Evolutionary conservation across 2,113 vertebrate genomes (phyloP).

Genomic region (Brachionichthys hirsutus): DNA sequence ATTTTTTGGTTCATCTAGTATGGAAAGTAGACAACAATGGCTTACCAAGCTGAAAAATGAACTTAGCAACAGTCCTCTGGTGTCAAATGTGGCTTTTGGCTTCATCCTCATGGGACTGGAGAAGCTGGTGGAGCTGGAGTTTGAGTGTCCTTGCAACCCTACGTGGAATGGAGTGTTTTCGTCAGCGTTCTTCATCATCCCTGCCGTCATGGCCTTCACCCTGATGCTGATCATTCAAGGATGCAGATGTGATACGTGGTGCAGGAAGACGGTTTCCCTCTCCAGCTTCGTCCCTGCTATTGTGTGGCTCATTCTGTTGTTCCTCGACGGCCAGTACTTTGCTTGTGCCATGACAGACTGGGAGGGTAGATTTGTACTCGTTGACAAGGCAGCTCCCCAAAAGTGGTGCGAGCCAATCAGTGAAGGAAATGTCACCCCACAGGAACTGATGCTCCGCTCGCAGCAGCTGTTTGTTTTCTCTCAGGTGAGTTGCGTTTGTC

Average conservation of each 20-base stretch:
- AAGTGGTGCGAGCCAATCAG: conserved; percentile 78
- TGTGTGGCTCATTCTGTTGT: conserved; percentile 78
- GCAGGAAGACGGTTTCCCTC: conserved; percentile 64
- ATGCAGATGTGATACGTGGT: conserved; percentile 70
- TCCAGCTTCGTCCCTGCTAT: conserved; percentile 74
- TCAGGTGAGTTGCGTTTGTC: conserved; percentile 68
- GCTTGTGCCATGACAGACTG: conserved; percentile 78
- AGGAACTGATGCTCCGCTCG: conserved; percentile 75
- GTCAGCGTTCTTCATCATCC: conserved; percentile 77
- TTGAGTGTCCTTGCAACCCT: conserved; percentile 78
- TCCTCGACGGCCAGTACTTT: conserved; percentile 78
- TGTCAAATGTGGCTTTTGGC: conserved; percentile 76
- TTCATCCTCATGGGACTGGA: conserved; percentile 80
- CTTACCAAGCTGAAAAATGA: conserved; percentile 79
- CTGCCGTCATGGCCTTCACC: conserved; percentile 75
- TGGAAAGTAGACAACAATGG: conserved; percentile 80
- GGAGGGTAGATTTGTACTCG: conserved; percentile 75
- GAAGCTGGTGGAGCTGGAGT: conserved; percentile 78
- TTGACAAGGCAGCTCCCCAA: conserved; percentile 75
- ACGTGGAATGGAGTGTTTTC: conserved; percentile 75
- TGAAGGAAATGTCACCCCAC: conserved; percentile 65
- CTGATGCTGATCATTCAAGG: conserved; percentile 78
- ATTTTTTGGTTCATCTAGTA: conserved; percentile 71
- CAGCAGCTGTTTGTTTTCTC: conserved; percentile 75
- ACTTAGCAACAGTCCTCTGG: conserved; percentile 78